Base-by-base conservation (phyloP, 2,888 invertebrate genomes). In the Automeris io region DNA sequence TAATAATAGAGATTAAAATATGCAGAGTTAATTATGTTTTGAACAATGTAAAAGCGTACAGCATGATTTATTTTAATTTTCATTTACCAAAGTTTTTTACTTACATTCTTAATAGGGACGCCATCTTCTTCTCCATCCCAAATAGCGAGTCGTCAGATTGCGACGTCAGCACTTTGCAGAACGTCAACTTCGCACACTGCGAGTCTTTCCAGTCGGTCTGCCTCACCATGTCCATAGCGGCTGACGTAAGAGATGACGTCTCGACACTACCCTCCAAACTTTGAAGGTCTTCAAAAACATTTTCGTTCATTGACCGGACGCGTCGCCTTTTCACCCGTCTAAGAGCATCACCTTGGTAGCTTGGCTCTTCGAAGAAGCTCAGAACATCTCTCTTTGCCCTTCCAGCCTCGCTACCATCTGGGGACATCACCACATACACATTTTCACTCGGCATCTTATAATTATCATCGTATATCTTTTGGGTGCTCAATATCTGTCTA, bases 91-190 rank as follows among this genome's bases (percentile, higher is more conserved):
- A 37, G 37, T 45, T 8, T 11, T 7, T 9, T 72, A 91, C 93
- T 93, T 80, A 94, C 94, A 91, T 88, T 67, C 89, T 88, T 38
- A 93, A 75, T 57, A 93, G 85, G 34, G 90, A 89, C 57, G 91
- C 90, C 91, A 94, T 93, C 69, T 92, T 92, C 80, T 94, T 94
- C 78, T 94, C 93, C 93, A 93, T 93, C 29, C 91, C 82, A 48
- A 91, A 88, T 43, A 91, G 78, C 18, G 92, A 91, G 61, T 94
- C 93, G 1, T 90, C 88, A 35, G 90, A 82, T 54, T 93, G 92
- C 41, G 89, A 87, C 25, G 91, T 79, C 87, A 94, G 91, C 29
- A 92, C 91, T 57, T 92, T 91, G 70, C 94, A 94, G 75, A 94
- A 93, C 47, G 93, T 89, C 56, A 88, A 89, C 65, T 94, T 93